Evolutionary conservation across 2,888 invertebrate species (phyloP).

Genomic region (Gastrophysa polygoni): DNA sequence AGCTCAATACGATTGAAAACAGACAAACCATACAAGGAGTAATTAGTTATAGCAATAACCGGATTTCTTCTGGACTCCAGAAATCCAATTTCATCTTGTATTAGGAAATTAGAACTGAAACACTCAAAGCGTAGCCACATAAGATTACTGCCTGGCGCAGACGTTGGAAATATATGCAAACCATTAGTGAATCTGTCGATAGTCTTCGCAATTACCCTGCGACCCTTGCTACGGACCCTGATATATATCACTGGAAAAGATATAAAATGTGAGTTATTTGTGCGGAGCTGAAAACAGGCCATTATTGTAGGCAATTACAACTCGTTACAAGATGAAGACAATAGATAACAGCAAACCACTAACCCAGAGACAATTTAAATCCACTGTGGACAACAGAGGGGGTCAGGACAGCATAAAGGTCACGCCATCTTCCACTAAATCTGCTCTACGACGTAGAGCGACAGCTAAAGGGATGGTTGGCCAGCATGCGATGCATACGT

Average conservation of each 20-base stretch:
- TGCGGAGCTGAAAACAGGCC: constrained; percentile 39
- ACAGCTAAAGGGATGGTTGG: constrained; percentile 54
- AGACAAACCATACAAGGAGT: no score
- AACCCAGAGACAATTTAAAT: constrained; percentile 57
- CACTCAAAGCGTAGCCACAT: no score
- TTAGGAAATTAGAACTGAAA: no score
- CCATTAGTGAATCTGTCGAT: constrained; percentile 21
- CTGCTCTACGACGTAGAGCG: constrained; percentile 52
- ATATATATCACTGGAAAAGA: constrained; percentile 29
- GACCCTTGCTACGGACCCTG: constrained; percentile 23
- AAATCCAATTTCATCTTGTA: no score
- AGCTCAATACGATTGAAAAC: no score
- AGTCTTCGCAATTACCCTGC: constrained; percentile 22
- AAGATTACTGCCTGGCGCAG: no score
- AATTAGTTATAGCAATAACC: no score
- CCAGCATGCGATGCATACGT: constrained; percentile 52
- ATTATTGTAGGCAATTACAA: constrained; percentile 51
- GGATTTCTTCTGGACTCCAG: no score
- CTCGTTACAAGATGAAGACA: constrained; percentile 53
- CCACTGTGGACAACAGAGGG: constrained; percentile 52
- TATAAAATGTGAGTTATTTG: constrained; percentile 36
- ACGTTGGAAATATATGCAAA: constrained; percentile 19
- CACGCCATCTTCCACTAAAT: constrained; percentile 59
- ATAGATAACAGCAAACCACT: constrained; percentile 53
- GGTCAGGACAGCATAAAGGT: constrained; percentile 53